Evolutionary conservation across 1,140 invertebrate genomes (phyloP).

Genomic region (Platorchestia sp.): DNA sequence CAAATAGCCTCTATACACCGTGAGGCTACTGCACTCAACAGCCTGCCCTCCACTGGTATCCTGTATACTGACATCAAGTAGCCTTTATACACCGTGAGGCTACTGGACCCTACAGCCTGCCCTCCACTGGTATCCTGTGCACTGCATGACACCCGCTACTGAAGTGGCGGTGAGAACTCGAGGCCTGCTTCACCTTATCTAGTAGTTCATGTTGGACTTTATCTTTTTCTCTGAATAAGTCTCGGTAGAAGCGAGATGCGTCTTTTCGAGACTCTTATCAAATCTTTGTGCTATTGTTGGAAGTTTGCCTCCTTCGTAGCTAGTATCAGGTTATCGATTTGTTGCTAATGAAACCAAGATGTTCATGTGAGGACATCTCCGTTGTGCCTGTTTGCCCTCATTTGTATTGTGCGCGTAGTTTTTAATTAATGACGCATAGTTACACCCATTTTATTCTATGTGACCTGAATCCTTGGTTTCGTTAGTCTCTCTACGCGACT

Average conservation of each 20-base stretch:
- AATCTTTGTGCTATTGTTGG: background rate
- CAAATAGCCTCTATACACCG: background rate
- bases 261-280: background rate
- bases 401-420: too few species aligned
- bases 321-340: too few species aligned
- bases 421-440: too few species aligned
- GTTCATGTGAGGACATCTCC: too few species aligned
- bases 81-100: background rate
- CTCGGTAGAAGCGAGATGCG: background rate
- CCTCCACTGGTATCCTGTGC: background rate
- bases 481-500: too few species aligned
- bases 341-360: too few species aligned
- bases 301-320: background rate
- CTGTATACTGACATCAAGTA: background rate
- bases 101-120: too few species aligned
- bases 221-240: background rate
- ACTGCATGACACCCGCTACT: background rate
- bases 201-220: background rate
- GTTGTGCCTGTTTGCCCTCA: too few species aligned
- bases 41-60: background rate
- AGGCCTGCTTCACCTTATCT: background rate
- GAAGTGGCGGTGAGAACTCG: background rate
- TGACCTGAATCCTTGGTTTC: too few species aligned
- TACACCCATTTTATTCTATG: too few species aligned
- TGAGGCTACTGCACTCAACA: too few species aligned